Percentiles rank a stretch among this genome's conserved stretches.
phyloP scores from a whole-genome alignment of 2,888 invertebrate genomes.

The Bedellia somnulentella region DNA sequence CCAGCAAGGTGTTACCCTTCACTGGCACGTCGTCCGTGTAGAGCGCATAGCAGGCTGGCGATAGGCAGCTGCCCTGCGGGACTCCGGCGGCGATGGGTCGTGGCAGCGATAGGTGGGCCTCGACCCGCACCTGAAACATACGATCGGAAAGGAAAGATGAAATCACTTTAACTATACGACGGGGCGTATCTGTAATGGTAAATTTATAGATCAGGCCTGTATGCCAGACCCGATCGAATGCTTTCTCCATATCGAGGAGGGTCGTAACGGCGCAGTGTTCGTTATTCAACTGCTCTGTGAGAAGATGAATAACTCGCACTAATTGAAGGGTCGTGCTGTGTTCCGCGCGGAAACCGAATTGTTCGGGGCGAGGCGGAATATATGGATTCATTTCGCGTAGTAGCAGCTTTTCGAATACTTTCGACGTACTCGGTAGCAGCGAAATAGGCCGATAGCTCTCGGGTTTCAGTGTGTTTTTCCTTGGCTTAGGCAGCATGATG shows the following conservation, averaged over 20 bases:
- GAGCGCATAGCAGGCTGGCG: background rate
- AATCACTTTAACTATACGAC: background rate
- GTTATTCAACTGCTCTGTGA: no score
- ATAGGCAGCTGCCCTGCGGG: slow-evolving; percentile 3
- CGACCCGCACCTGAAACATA: background rate
- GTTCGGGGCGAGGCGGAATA: background rate
- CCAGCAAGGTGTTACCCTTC: no score
- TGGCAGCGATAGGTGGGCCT: background rate
- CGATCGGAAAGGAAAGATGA: slow-evolving; percentile 1
- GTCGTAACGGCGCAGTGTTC: slow-evolving; percentile 10
- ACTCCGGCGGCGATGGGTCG: slow-evolving; percentile 3
- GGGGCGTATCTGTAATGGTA: background rate
- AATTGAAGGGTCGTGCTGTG: slow-evolving; percentile 3
- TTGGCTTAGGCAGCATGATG: slow-evolving; percentile 12
- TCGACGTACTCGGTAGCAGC: slow-evolving; percentile 2
- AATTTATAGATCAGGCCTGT: slow-evolving; percentile 15
- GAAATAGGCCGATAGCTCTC: slow-evolving; percentile 12
- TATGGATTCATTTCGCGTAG: background rate
- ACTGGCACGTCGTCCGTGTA: slow-evolving; percentile 5
- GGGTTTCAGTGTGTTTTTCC: slow-evolving; percentile 9
- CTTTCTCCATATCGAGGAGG: slow-evolving; percentile 16
- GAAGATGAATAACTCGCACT: background rate
- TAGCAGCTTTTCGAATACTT: slow-evolving; percentile 1
- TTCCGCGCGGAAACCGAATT: slow-evolving; percentile 1
- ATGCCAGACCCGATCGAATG: slow-evolving; percentile 19